phyloP scores from a whole-genome alignment of 2,113 vertebrate genomes.

The Pagrus major region DNA sequence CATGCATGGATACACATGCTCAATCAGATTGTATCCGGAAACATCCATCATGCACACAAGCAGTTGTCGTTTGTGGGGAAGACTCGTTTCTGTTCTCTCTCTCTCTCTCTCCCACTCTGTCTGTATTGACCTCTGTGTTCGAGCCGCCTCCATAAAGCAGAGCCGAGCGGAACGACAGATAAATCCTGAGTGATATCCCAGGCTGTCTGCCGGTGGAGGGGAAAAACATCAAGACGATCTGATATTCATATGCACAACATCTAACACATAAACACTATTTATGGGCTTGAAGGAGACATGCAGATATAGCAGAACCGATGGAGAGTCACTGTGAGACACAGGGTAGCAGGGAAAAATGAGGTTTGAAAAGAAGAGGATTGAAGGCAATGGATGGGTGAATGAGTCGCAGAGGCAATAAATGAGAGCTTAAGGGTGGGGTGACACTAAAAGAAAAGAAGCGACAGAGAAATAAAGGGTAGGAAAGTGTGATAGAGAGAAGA shows the following conservation, averaged over 20 bases:
- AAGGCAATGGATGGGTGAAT: constrained; percentile 46
- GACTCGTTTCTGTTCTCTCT: background rate
- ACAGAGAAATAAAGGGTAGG: constrained; percentile 28
- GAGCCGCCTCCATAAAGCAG: constrained; percentile 55
- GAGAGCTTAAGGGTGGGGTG: constrained; percentile 37
- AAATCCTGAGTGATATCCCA: constrained; percentile 56
- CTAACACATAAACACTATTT: constrained; percentile 57
- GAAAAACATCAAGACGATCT: constrained; percentile 57
- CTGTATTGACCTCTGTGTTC: constrained; percentile 63
- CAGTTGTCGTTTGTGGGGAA: constrained; percentile 50
- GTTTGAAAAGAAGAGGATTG: constrained; percentile 8
- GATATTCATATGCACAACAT: constrained; percentile 67
- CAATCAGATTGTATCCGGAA: constrained; percentile 43
- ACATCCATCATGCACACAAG: constrained; percentile 59
- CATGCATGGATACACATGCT: constrained; percentile 31
- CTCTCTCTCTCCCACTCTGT: constrained; percentile 3
- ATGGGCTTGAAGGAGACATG: constrained; percentile 40
- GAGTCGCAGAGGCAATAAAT: constrained; percentile 43
- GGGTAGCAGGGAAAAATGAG: background rate
- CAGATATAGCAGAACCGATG: background rate
- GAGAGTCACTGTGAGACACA: constrained; percentile 4
- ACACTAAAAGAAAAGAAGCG: constrained; percentile 34
- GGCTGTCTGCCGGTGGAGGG: constrained; percentile 25
- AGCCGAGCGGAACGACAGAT: constrained; percentile 60
- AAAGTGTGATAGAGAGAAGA: constrained; percentile 32